Evolutionary conservation across 2,797 vertebrate genomes (phyloP).

Genomic region (Urocyon cinereoargenteus): DNA sequence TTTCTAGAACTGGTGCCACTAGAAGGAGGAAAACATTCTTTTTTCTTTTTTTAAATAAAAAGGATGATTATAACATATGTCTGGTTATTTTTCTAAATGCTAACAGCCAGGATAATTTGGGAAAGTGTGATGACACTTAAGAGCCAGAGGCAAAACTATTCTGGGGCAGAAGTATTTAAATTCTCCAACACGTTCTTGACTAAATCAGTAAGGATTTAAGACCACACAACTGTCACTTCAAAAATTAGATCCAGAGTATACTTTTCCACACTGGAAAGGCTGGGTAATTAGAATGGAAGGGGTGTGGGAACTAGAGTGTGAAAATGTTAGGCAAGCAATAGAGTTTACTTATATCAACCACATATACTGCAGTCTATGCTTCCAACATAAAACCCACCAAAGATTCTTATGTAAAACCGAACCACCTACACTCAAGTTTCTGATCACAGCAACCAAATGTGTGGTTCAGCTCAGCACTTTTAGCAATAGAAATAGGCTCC

Average conservation of each 20-base stretch:
- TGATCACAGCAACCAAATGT: neutral
- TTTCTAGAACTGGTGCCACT: neutral
- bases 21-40: neutral
- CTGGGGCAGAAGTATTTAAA: slow-evolving; percentile 51
- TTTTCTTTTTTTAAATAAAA: slow-evolving; percentile 27
- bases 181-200: neutral
- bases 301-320: neutral
- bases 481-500: slow-evolving; percentile 24
- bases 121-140: slow-evolving; percentile 56
- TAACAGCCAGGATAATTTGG: slow-evolving; percentile 63
- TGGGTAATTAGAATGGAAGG: neutral
- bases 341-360: neutral
- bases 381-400: neutral
- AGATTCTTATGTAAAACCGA: neutral
- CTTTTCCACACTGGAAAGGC: neutral
- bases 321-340: neutral
- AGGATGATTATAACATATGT: slow-evolving; percentile 50
- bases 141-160: slow-evolving; percentile 67
- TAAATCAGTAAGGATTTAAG: neutral
- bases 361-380: neutral
- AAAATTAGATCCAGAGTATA: neutral
- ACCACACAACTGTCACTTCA: neutral
- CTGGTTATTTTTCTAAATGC: slow-evolving; percentile 59
- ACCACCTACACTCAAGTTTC: neutral
- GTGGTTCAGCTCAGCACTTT: neutral